phyloP scores from a whole-genome alignment of 2,888 invertebrate genomes.

The Pheosia gnoma region DNA sequence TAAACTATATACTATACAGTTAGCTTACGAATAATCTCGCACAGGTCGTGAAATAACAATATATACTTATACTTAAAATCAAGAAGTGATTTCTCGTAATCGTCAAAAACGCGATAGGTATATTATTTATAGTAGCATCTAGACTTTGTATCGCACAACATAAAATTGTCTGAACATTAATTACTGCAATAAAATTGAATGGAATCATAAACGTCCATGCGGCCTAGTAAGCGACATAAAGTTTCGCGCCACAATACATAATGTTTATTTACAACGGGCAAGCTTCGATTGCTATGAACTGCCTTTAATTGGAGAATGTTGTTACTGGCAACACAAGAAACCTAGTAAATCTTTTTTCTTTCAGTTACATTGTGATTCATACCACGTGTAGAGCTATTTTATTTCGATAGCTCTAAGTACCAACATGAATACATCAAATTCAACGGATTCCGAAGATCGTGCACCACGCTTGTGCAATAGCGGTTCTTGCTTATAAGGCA shows the following conservation, averaged over 20 bases:
- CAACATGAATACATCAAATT: slow-evolving; percentile 23
- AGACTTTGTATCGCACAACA: slow-evolving; percentile 8
- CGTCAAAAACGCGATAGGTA: neutral
- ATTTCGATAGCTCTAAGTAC: neutral
- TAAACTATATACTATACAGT: no score
- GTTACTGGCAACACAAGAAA: neutral
- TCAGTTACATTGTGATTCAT: no score
- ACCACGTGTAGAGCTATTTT: no score
- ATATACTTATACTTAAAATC: neutral
- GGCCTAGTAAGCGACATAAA: slow-evolving; percentile 17
- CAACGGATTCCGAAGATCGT: slow-evolving; percentile 35
- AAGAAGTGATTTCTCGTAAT: neutral
- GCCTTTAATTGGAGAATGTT: neutral
- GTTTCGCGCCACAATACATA: slow-evolving; percentile 9
- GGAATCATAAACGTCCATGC: slow-evolving; percentile 10
- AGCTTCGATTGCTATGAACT: neutral
- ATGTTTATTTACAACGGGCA: slow-evolving; percentile 5
- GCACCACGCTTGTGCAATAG: slow-evolving; percentile 49
- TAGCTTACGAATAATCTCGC: no score
- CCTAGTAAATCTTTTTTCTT: neutral
- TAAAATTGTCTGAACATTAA: slow-evolving; percentile 13
- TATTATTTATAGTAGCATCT: slow-evolving; percentile 11
- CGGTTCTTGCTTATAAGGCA: slow-evolving; percentile 69
- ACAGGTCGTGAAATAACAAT: no score
- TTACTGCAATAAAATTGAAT: slow-evolving; percentile 19